Evolutionary conservation across 1,140 invertebrate genomes (phyloP), one percentile per base, ranked within the genome.

Genomic region (Philotrypesis tridentata): DNA sequence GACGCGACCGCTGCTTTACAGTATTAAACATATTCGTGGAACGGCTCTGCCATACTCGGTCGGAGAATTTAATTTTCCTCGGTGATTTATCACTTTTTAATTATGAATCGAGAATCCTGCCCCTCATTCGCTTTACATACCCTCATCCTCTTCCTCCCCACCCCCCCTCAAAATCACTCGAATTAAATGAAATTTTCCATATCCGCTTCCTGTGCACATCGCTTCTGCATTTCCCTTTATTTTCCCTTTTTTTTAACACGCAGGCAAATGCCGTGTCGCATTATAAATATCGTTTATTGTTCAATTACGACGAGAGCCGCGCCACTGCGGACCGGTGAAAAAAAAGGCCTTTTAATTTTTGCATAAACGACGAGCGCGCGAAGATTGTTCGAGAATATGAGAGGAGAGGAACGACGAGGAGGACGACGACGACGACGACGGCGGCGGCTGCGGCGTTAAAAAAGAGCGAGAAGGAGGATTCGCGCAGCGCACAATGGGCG

Each of bases 1-100:
- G 9, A 1, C 25, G 63, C 61, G 61, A 48, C 21, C 21, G 48
- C 21, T n/a, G 21, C 48, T 6, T 7, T n/a, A 17, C 21, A 14
- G 27, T 73, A 73, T 61, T 74, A n/a, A 74, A n/a, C 11, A 65
- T 65, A n/a, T 65, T 8, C 31, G n/a, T 75, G 33, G 61, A 33
- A 65, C 14, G n/a, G n/a, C 25, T 76, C 33, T 65, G 33, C 21
- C 14, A 60, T 25, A 23, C 61, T 27, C 12, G 9, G 27, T 3
- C 27, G 61, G 5, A 65, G 61, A 65, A 65, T 65, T 65, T 65
- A 65, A 65, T 65, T 29, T 14, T 4, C 12, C 5, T 7, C 6
- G 2, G 48, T 4, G 48, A 55, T 55, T 55, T 55, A 55, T 55
- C 48, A 17, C 48, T 55, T 55, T 55, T 55, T 55, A 55, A 55